phyloP scores from a whole-genome alignment of 1,140 invertebrate species.

The Drosophila cardini region DNA sequence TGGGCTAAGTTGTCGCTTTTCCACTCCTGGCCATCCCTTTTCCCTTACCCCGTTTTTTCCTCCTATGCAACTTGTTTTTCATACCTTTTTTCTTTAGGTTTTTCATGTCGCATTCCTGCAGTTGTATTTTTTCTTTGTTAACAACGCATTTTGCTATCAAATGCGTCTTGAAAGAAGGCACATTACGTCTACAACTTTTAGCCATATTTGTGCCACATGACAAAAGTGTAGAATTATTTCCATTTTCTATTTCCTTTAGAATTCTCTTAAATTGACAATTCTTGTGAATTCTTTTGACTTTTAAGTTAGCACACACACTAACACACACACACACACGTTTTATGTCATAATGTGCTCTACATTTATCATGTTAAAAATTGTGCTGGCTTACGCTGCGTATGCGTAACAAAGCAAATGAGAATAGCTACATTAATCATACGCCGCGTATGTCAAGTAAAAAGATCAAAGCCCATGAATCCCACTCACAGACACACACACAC shows the following conservation, averaged over 20 bases:
- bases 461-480: constrained; percentile 29
- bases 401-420: constrained; percentile 63
- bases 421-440: constrained; percentile 69
- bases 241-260: not conserved
- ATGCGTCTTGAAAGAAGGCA: not conserved
- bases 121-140: constrained; percentile 46
- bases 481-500: no score
- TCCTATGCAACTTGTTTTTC: constrained; percentile 1
- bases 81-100: constrained; percentile 14
- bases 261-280: not conserved
- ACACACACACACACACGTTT: not conserved
- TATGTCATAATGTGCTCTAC: constrained; percentile 21
- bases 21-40: not conserved
- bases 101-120: constrained; percentile 2
- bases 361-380: constrained; percentile 54
- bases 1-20: constrained; percentile 49
- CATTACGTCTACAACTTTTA: not conserved
- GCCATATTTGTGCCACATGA: constrained; percentile 10
- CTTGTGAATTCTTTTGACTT: not conserved
- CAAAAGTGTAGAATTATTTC: not conserved
- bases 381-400: constrained; percentile 40
- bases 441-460: constrained; percentile 21
- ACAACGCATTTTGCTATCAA: not conserved
- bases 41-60: not conserved
- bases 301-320: not conserved